A percentile compares a stretch with the other conserved stretches of the same genome.
Evolutionary conservation across 2,888 invertebrate species (phyloP).

Genomic region (Rambutsinella grinnellia): DNA sequence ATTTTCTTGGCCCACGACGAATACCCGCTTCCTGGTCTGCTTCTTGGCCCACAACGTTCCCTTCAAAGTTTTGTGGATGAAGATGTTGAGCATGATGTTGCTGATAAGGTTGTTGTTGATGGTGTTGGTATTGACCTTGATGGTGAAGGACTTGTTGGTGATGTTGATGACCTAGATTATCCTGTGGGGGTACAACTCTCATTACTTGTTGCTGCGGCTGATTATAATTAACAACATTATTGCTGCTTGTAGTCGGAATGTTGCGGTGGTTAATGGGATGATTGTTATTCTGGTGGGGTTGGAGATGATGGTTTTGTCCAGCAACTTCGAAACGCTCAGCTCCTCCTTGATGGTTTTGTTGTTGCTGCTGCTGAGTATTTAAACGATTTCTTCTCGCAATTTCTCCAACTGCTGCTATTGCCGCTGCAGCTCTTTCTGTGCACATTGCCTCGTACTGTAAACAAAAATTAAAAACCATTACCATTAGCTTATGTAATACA

Average conservation of each 20-base stretch:
- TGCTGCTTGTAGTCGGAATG: too few relatives aligned
- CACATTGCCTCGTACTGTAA: slow-evolving; percentile 18
- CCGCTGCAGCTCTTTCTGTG: slow-evolving; percentile 44
- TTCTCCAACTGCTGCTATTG: slow-evolving; percentile 54
- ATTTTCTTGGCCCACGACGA: slow-evolving; percentile 61
- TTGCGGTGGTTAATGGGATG: not conserved
- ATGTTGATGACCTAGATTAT: too few relatives aligned
- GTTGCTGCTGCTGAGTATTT: slow-evolving; percentile 2
- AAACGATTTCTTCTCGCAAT: slow-evolving; percentile 28
- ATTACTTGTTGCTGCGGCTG: too few relatives aligned
- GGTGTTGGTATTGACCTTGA: too few relatives aligned
- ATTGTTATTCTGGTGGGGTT: not conserved
- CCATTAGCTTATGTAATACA: not conserved
- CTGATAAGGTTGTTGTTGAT: too few relatives aligned
- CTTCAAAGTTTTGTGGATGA: not conserved
- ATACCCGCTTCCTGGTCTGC: slow-evolving; percentile 26
- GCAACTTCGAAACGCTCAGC: too few relatives aligned
- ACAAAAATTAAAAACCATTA: slow-evolving; percentile 2
- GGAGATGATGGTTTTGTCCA: not conserved
- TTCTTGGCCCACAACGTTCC: not conserved
- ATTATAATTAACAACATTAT: too few relatives aligned
- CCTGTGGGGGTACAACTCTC: too few relatives aligned
- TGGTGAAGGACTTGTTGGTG: too few relatives aligned
- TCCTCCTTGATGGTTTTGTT: too few relatives aligned
- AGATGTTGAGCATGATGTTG: too few relatives aligned